Conservation (phyloP, 2,113 vertebrate genomes). For the Peromyscus californicus region DNA sequence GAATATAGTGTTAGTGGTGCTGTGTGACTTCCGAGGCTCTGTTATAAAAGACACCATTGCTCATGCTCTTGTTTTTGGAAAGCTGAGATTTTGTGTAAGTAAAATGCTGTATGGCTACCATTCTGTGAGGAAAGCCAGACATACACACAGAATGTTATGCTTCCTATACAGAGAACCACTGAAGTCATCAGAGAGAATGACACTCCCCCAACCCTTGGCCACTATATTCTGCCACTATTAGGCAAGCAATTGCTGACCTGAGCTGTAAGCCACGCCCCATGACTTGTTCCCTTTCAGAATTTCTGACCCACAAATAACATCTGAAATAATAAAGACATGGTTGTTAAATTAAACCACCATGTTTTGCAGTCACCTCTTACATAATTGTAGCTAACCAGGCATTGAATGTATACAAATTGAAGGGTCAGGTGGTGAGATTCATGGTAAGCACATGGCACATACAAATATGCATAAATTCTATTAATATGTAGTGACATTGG, state of each 20-base stretch:
- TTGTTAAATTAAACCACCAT: neutral
- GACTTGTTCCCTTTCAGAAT: neutral
- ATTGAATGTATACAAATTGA: neutral
- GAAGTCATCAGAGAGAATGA: neutral
- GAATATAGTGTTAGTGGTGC: neutral
- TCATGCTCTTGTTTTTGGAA: neutral
- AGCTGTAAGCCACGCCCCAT: neutral
- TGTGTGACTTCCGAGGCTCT: neutral
- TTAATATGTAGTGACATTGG: neutral
- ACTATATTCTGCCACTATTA: accelerated
- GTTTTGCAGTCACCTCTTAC: neutral
- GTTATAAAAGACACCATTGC: neutral
- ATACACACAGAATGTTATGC: neutral
- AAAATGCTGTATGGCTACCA: neutral
- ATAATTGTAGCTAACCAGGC: neutral
- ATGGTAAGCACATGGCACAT: neutral
- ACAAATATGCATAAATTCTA: neutral
- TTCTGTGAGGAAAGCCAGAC: neutral
- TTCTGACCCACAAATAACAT: neutral
- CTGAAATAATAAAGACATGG: neutral
- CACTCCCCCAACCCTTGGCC: neutral
- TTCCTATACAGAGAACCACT: too few relatives aligned
- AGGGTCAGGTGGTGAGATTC: neutral
- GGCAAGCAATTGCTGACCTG: neutral
- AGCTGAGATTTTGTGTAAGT: neutral